These are phyloP conservation scores for Macrotis lagotis DNA, from an alignment of 2,113 vertebrate genomes.

Conservation along the genomic window DNA sequence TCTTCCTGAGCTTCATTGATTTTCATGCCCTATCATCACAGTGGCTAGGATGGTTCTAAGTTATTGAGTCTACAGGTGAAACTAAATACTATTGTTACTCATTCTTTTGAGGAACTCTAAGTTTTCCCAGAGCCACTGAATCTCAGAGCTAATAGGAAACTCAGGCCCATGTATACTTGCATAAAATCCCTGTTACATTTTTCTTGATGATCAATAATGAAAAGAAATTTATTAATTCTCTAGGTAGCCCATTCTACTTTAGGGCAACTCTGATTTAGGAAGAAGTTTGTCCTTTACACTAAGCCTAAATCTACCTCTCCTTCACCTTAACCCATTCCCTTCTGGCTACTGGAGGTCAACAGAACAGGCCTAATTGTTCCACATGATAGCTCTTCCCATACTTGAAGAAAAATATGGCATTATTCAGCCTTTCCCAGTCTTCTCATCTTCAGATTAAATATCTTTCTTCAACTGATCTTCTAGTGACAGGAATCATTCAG, in stretches of 20 bases:
- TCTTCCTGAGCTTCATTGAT: background rate
- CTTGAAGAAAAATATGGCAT: background rate
- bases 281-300: background rate
- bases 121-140: background rate
- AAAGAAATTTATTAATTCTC: background rate
- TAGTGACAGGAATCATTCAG: background rate
- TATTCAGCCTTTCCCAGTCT: background rate
- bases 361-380: background rate
- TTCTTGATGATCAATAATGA: background rate
- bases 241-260: background rate
- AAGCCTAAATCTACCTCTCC: background rate
- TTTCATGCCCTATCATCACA: background rate
- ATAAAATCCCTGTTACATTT: background rate
- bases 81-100: background rate
- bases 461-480: background rate
- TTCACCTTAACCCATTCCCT: background rate
- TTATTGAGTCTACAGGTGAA: background rate
- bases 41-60: background rate
- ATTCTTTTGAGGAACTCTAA: background rate
- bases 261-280: background rate
- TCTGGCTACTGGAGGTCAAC: background rate
- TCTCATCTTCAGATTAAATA: background rate
- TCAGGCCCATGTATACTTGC: background rate
- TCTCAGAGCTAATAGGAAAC: background rate
- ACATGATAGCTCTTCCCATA: background rate